Conservation (phyloP, 2,888 invertebrate species). For the Papilio elwesi region DNA sequence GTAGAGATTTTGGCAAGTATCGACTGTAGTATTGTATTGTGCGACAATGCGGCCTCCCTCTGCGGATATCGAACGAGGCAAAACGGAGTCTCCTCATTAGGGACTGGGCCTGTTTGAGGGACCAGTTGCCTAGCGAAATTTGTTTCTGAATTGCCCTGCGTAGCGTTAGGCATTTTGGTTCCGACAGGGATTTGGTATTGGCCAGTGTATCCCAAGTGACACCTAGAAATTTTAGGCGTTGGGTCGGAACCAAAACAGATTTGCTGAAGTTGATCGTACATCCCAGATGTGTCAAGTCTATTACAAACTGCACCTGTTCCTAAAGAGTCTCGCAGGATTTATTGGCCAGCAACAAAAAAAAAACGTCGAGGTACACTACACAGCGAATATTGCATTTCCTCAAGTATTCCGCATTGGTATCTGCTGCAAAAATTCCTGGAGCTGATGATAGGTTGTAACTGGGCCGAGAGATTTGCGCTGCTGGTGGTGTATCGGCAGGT, state of each 20-base stretch:
- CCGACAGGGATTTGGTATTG: constrained; percentile 44
- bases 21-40: too few relatives aligned
- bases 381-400: constrained; percentile 44
- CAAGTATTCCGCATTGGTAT: constrained; percentile 47
- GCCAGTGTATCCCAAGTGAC: constrained; percentile 43
- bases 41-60: too few relatives aligned
- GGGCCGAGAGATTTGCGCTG: constrained; percentile 44
- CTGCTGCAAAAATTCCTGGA: constrained; percentile 45
- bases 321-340: too few relatives aligned
- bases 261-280: not conserved
- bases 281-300: constrained; percentile 36
- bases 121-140: too few relatives aligned
- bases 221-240: constrained; percentile 44
- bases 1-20: constrained; percentile 33
- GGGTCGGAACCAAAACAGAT: constrained; percentile 37
- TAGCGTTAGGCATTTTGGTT: not conserved
- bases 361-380: constrained; percentile 51
- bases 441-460: constrained; percentile 45
- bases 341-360: too few relatives aligned
- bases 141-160: too few relatives aligned
- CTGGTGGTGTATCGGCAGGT: constrained; percentile 37
- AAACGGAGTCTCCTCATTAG: too few relatives aligned
- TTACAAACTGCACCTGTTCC: too few relatives aligned
- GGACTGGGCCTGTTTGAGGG: too few relatives aligned
- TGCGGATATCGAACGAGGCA: too few relatives aligned